Conservation (phyloP, 1,140 invertebrate species). For the Drosophila bocki region DNA sequence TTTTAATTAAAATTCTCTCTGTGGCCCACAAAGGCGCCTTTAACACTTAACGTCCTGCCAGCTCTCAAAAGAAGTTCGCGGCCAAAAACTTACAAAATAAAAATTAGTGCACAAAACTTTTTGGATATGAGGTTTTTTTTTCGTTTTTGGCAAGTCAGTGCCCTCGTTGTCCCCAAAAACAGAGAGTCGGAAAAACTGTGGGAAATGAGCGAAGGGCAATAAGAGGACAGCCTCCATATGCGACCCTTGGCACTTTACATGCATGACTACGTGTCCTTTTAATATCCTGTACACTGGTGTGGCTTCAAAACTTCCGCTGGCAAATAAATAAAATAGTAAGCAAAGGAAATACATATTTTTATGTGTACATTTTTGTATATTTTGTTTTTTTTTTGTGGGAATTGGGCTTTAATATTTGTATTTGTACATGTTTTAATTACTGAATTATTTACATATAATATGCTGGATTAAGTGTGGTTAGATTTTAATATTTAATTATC, state of each 20-base stretch:
- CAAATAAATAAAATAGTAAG: constrained; percentile 67
- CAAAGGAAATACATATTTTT: constrained; percentile 14
- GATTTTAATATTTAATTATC: not conserved
- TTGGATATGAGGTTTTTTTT: not conserved
- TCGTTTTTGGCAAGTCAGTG: constrained; percentile 39
- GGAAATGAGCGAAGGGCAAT: constrained; percentile 15
- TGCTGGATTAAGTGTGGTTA: not conserved
- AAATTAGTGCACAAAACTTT: constrained; percentile 26
- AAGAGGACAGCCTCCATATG: constrained; percentile 64
- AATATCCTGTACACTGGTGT: constrained; percentile 66
- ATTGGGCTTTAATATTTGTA: not conserved
- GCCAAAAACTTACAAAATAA: constrained; percentile 21
- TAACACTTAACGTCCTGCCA: constrained; percentile 38
- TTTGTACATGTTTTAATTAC: constrained; percentile 12
- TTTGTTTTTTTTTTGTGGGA: not conserved
- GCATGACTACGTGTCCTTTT: constrained; percentile 79
- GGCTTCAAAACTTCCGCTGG: constrained; percentile 66
- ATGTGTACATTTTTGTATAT: not conserved
- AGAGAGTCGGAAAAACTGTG: not conserved
- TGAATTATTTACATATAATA: not conserved
- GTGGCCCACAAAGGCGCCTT: constrained; percentile 41
- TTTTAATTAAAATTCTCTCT: constrained; percentile 75
- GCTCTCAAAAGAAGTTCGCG: constrained; percentile 35
- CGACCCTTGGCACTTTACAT: constrained; percentile 68
- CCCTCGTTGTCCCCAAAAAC: constrained; percentile 20